Conservation (phyloP, 2,113 vertebrate genomes). For the Oreochromis aureus region DNA sequence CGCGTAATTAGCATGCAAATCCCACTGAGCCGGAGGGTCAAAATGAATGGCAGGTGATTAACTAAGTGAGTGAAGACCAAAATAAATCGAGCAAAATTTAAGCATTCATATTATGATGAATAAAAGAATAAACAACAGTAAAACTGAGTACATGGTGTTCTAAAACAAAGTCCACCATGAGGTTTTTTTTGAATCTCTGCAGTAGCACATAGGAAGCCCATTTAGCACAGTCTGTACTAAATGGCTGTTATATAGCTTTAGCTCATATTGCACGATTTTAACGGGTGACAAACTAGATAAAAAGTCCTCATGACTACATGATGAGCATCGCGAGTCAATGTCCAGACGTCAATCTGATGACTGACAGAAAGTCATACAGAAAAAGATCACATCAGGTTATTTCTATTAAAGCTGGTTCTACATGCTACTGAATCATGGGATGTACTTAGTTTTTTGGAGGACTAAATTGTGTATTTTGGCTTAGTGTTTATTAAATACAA, state of each 20-base stretch:
- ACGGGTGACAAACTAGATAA: neutral
- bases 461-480: neutral
- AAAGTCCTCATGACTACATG: neutral
- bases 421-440: neutral
- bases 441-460: neutral
- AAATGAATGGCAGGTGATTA: neutral
- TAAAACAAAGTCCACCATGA: neutral
- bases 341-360: neutral
- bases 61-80: neutral
- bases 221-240: neutral
- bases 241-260: neutral
- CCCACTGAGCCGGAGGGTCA: neutral
- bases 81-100: neutral
- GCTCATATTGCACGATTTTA: neutral
- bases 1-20: neutral
- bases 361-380: neutral
- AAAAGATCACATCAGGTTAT: neutral
- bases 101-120: neutral
- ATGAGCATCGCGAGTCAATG: neutral
- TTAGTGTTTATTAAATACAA: neutral
- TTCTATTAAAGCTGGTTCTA: neutral
- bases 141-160: neutral
- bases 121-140: neutral
- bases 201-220: neutral
- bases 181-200: neutral